Conservation (phyloP, 1,140 invertebrate species). For the Monomorium pharaonis region DNA sequence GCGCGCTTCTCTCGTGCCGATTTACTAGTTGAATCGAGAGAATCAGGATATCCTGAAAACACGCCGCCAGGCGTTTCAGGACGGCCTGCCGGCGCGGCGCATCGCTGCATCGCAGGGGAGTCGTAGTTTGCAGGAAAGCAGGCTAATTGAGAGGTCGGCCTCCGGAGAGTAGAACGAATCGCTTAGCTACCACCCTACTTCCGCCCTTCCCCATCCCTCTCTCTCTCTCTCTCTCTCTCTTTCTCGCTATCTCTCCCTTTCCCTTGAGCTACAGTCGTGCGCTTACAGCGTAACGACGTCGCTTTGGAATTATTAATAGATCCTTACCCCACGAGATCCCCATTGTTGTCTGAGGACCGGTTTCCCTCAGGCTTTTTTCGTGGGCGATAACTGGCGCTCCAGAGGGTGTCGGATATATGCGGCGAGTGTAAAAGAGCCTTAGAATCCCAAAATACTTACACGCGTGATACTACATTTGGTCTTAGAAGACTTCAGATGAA, state of each 20-base stretch:
- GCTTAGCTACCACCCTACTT: slow-evolving; percentile 64
- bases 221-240: neutral
- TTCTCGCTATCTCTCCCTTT: neutral
- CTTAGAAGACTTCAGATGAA: neutral
- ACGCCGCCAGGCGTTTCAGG: neutral
- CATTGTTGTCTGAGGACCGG: slow-evolving; percentile 61
- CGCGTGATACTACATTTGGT: neutral
- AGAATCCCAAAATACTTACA: neutral
- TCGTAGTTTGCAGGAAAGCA: slow-evolving; percentile 58
- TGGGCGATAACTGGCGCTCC: slow-evolving; percentile 31
- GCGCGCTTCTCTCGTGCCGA: slow-evolving; percentile 16
- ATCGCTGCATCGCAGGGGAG: slow-evolving; percentile 59
- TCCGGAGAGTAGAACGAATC: slow-evolving; percentile 69
- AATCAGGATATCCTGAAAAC: slow-evolving; percentile 55
- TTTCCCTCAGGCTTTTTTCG: slow-evolving; percentile 36
- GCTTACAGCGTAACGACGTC: slow-evolving; percentile 70
- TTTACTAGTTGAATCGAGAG: slow-evolving; percentile 54
- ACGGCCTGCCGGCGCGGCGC: slow-evolving; percentile 18
- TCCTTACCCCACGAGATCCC: slow-evolving; percentile 58
- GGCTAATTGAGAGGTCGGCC: slow-evolving; percentile 73
- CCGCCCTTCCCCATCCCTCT: neutral
- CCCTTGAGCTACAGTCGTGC: slow-evolving; percentile 30
- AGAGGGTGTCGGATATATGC: slow-evolving; percentile 17
- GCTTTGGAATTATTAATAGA: slow-evolving; percentile 72
- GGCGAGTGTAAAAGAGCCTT: neutral